Conservation (phyloP, 37 sponge, comb jelly and placozoan genomes). For the Cladorhizidae sp. region DNA sequence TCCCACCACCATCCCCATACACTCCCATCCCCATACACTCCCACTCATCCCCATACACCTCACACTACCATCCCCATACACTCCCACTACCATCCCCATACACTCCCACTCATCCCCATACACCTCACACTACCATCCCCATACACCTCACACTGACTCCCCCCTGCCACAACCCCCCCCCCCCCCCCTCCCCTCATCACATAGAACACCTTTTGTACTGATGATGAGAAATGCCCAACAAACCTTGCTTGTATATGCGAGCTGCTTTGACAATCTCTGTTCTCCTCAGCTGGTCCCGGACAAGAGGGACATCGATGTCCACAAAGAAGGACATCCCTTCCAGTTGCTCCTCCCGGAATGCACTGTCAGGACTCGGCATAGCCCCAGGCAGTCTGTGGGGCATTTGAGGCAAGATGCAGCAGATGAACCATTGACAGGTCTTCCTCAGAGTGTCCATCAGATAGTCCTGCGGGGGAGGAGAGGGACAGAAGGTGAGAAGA, state of each 20-base stretch:
- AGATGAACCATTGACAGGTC: constrained; percentile 89
- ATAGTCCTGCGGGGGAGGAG: constrained; percentile 58
- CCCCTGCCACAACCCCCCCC: background rate
- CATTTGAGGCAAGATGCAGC: constrained; percentile 86
- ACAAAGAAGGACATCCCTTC: constrained; percentile 34
- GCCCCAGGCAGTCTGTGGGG: constrained; percentile 79
- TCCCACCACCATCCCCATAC: too few species aligned
- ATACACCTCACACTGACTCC: background rate
- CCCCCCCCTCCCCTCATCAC: too few species aligned
- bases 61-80: too few species aligned
- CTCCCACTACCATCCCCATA: too few species aligned
- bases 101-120: background rate
- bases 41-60: too few species aligned
- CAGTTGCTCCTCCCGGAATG: constrained; percentile 16
- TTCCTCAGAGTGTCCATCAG: constrained; percentile 83
- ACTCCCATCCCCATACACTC: too few species aligned
- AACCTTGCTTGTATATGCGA: constrained; percentile 96
- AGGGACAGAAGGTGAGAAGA: background rate
- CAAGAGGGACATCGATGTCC: constrained; percentile 87
- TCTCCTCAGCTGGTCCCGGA: constrained; percentile 81
- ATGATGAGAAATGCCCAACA: background rate
- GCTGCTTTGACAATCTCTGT: constrained; percentile 91
- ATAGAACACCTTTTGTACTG: too few species aligned
- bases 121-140: too few species aligned
- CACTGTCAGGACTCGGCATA: constrained; percentile 39